phyloP scores from a whole-genome alignment of 2,113 vertebrate species.

The Halichoeres trimaculatus region DNA sequence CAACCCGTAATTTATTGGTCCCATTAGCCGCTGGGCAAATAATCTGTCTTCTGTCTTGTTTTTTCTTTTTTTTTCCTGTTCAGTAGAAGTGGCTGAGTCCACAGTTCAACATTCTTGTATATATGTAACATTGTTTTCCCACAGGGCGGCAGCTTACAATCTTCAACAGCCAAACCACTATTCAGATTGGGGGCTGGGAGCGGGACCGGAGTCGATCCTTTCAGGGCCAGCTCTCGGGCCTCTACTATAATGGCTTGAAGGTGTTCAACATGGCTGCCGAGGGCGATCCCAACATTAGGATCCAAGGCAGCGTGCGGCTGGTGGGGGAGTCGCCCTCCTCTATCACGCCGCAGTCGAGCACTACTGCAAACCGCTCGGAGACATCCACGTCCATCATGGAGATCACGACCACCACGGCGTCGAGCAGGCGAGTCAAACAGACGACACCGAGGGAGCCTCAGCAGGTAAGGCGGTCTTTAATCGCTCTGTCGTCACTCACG shows the following conservation, averaged over 20 bases:
- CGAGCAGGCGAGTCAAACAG: conserved; percentile 90
- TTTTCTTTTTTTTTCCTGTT: conserved; percentile 62
- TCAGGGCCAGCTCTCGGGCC: conserved; percentile 99
- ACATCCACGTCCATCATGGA: conserved; percentile 98
- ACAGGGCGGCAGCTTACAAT: conserved; percentile 99
- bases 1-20: conserved; percentile 97
- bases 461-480: conserved; percentile 82
- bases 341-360: conserved; percentile 97
- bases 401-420: conserved; percentile 95
- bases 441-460: conserved; percentile 94
- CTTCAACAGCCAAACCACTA: conserved; percentile 99
- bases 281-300: conserved; percentile 94
- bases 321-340: conserved; percentile 98
- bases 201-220: conserved; percentile 94
- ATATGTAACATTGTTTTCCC: conserved; percentile 94
- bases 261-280: conserved; percentile 99
- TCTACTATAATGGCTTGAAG: conserved; percentile 99
- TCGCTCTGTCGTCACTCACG: neutral
- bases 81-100: conserved; percentile 81
- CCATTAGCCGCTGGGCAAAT: conserved; percentile 93
- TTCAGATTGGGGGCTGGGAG: conserved; percentile 99
- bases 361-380: conserved; percentile 96
- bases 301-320: conserved; percentile 97
- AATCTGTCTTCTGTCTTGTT: conserved; percentile 84
- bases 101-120: conserved; percentile 91